Base-by-base conservation (phyloP, 2,888 invertebrate species). In the Caenorhabditis doughertyi region DNA sequence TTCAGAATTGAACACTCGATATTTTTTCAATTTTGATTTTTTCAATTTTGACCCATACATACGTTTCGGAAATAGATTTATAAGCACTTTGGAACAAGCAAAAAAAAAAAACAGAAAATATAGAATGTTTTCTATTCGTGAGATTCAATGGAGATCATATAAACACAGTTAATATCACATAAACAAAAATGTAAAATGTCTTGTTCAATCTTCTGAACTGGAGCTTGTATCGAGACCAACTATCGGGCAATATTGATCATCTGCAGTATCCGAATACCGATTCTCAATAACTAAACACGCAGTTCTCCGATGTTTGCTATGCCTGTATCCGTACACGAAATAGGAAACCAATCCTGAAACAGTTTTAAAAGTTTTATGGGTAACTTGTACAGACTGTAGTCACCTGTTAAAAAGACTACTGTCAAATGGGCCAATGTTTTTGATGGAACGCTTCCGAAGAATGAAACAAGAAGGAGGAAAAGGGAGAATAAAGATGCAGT, bases 191-290 rank as follows among this genome's bases (percentile, higher is more conserved):
- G 18, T 4, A 32, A 32, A 32, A 39, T 8, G 39, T 9, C 18
- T 25, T 29, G 29, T 51, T 72, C 13, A 74, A 47, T 55, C 60
- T 18, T 80, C 60, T 18, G 68, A 80, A 23, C 65, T 49, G 11
- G 73, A 58, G 44, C 67, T 77, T 18, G 77, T 77, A 42, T 77
- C 76, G 18, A 70, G 42, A 11, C 81, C 81, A 65, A 81, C 27
- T 58, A 81, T 81, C 13, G 76, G 81, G 44, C 64, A 70, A 53
- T 81, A 81, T 47, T 81, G 82, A 13, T 81, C 81, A 16, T 76
- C 81, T 25, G 44, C 77, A 8, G 72, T 53, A 5, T 70, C 56
- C 11, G 71, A 71, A 44, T 58, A 81, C 44, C 65, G 49, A 56
- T 81, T 81, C 27, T 76, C 71, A 11, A 81, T 76, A 11, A 81